Percentiles rank a stretch among this genome's conserved stretches.
phyloP scores from a whole-genome alignment of 2,113 vertebrate species.

The Sarotherodon lohbergeri region DNA sequence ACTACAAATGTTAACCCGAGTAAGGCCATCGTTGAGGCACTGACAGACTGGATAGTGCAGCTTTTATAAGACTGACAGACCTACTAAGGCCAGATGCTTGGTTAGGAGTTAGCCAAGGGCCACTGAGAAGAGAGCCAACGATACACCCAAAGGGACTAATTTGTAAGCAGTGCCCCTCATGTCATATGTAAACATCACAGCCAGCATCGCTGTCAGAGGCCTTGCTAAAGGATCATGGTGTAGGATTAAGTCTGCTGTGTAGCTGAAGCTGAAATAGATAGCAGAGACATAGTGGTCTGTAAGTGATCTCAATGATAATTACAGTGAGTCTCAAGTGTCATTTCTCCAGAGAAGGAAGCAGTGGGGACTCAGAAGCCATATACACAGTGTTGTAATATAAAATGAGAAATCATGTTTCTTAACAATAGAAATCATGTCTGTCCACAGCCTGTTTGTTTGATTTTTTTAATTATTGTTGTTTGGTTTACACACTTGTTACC shows the following conservation, averaged over 20 bases:
- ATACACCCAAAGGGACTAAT: conserved; percentile 60
- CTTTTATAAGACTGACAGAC: not conserved
- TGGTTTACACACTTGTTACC: not conserved
- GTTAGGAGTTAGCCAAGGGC: conserved; percentile 1
- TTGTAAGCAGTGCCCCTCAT: conserved; percentile 42
- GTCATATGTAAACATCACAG: conserved; percentile 55
- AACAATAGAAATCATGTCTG: not conserved
- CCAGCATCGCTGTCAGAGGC: not conserved
- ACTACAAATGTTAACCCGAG: conserved; percentile 26
- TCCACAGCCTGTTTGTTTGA: not conserved
- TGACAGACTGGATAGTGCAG: not conserved
- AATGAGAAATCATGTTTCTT: not conserved
- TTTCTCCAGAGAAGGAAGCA: not conserved
- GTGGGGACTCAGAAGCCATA: not conserved
- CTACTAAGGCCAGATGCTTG: conserved; percentile 6
- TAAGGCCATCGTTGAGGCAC: not conserved
- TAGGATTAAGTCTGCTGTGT: conserved; percentile 22
- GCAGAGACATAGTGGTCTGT: not conserved
- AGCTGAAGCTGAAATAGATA: conserved; percentile 45
- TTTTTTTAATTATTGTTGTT: not conserved
- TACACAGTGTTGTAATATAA: not conserved
- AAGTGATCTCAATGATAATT: not conserved
- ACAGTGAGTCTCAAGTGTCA: not conserved
- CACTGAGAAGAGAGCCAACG: conserved; percentile 6
- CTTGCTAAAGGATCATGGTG: not conserved